These are phyloP conservation scores for Lagocephalus sceleratus DNA, from an alignment of 2,797 vertebrate species.

Conservation along the genomic window DNA sequence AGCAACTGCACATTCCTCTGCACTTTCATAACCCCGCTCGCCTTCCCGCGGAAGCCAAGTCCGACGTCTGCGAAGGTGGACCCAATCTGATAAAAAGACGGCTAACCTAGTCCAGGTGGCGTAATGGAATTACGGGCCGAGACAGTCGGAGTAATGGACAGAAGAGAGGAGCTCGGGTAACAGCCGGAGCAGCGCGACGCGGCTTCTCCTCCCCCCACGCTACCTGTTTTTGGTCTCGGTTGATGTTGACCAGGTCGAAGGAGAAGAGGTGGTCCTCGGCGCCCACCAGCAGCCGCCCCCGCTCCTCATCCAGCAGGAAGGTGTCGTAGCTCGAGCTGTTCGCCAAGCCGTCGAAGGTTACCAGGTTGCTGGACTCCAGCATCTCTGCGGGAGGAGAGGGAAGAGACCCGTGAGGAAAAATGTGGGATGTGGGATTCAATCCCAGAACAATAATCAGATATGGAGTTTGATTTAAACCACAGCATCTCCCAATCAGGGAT, in stretches of 20 bases:
- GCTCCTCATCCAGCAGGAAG: conserved; percentile 95
- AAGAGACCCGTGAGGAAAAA: neutral
- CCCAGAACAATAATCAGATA: neutral
- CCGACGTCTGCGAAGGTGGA: conserved; percentile 50
- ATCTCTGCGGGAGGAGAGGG: conserved; percentile 82
- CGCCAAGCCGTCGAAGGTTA: conserved; percentile 88
- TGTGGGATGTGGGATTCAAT: neutral
- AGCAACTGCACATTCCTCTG: conserved; percentile 56
- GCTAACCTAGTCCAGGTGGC: conserved; percentile 71
- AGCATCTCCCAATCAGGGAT: conserved; percentile 63
- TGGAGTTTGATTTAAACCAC: conserved; percentile 18
- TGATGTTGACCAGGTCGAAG: conserved; percentile 94
- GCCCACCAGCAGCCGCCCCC: conserved; percentile 89
- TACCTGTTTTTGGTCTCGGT: conserved; percentile 94
- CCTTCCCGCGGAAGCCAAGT: conserved; percentile 49
- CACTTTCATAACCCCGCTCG: conserved; percentile 38
- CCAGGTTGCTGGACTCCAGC: conserved; percentile 91
- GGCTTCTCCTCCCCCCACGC: neutral
- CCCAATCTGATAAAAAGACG: conserved; percentile 68
- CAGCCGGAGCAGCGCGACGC: neutral
- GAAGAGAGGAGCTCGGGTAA: conserved; percentile 6
- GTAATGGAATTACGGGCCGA: conserved; percentile 66
- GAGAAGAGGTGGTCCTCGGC: conserved; percentile 97
- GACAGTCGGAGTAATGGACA: conserved; percentile 55
- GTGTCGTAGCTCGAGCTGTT: conserved; percentile 96